Conservation (phyloP, 2,113 vertebrate species). For the Hipposideros armiger region DNA sequence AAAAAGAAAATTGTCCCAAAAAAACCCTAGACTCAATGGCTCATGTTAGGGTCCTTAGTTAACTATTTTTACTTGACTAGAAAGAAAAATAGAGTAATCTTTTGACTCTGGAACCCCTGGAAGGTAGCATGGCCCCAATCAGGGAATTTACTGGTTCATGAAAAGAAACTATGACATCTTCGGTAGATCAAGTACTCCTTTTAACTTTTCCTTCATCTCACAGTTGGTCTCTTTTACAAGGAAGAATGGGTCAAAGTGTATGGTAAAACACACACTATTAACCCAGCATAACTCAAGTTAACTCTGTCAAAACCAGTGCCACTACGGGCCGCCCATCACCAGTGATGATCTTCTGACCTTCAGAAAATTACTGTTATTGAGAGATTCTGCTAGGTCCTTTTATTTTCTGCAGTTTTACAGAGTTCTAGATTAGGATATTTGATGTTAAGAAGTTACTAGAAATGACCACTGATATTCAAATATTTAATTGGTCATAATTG, state of each 20-base stretch:
- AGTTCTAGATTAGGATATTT: background rate
- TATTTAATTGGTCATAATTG: slow-evolving; percentile 42
- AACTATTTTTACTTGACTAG: slow-evolving; percentile 36
- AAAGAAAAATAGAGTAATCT: slow-evolving; percentile 35
- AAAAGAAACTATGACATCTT: slow-evolving; percentile 16
- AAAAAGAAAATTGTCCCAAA: no score
- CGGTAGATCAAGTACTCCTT: background rate
- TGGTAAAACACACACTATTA: background rate
- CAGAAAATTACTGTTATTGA: slow-evolving; percentile 19
- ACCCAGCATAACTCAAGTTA: background rate
- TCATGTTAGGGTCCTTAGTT: slow-evolving; percentile 25
- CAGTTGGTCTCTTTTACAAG: background rate
- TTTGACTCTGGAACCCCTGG: slow-evolving; percentile 22
- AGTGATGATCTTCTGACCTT: background rate
- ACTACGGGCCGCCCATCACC: background rate
- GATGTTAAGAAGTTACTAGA: background rate
- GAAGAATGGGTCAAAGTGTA: background rate
- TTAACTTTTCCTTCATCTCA: slow-evolving; percentile 31
- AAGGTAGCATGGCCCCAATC: background rate
- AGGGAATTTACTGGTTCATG: background rate
- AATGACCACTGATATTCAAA: slow-evolving; percentile 1
- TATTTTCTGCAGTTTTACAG: background rate
- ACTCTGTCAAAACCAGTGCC: background rate
- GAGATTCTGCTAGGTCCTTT: background rate
- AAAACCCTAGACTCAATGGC: background rate